A percentile compares a stretch with the other conserved stretches of the same genome.
Conservation (phyloP, 2,113 vertebrate genomes). For the Fulmarus glacialis region DNA sequence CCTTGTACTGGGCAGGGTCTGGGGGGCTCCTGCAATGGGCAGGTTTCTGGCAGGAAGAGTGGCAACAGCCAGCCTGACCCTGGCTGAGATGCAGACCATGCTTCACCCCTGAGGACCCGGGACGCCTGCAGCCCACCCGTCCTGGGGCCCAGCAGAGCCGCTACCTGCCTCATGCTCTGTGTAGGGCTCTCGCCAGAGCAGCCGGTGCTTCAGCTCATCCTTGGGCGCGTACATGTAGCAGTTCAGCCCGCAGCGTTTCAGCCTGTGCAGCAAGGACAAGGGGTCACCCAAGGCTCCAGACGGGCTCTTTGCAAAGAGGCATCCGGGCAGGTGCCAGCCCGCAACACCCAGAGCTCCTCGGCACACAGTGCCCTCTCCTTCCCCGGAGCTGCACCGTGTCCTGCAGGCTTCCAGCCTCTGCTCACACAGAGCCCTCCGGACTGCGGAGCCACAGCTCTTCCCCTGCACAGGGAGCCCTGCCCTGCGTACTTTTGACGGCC, state of each 20-base stretch:
- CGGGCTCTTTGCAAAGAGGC: neutral
- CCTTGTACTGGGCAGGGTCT: neutral
- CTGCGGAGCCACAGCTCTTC: neutral
- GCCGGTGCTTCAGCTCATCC: conserved; percentile 88
- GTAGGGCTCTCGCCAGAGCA: conserved; percentile 89
- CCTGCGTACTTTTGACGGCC: accelerated
- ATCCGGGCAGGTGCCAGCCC: neutral
- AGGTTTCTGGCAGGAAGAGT: neutral
- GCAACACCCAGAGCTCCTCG: accelerated
- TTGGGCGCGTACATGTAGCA: conserved; percentile 88
- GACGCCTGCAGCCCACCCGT: neutral
- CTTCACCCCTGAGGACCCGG: accelerated
- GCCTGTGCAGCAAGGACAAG: conserved; percentile 13
- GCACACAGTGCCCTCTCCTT: neutral
- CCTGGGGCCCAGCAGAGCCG: neutral
- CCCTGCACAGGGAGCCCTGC: neutral
- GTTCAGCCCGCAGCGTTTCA: conserved; percentile 76
- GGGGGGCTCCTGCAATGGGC: neutral
- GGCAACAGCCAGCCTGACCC: neutral
- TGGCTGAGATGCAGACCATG: neutral
- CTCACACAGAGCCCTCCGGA: neutral
- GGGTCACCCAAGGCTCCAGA: neutral
- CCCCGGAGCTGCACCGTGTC: accelerated
- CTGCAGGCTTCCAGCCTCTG: neutral
- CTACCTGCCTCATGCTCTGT: conserved; percentile 85